phyloP scores from a whole-genome alignment of 2,113 vertebrate genomes.

The Ceyx margarethae region DNA sequence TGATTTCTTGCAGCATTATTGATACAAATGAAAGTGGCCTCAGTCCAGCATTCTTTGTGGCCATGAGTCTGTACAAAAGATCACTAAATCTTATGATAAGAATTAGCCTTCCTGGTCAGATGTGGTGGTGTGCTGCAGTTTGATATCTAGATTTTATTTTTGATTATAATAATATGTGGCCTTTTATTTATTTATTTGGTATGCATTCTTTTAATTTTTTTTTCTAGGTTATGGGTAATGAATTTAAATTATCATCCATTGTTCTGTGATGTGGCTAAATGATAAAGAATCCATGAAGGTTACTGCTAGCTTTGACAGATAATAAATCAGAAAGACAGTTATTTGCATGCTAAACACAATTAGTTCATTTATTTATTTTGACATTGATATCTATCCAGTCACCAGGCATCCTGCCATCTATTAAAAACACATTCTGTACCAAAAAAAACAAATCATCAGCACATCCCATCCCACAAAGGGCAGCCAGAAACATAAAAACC shows the following conservation, averaged over 20 bases:
- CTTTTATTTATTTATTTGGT: neutral
- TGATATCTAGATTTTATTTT: neutral
- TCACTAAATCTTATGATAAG: neutral
- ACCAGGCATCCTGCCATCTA: constrained; percentile 34
- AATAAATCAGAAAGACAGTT: neutral
- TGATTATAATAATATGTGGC: neutral
- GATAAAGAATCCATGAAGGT: neutral
- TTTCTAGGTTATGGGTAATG: neutral
- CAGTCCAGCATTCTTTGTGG: neutral
- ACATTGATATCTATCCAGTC: neutral
- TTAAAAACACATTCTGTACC: constrained; percentile 44
- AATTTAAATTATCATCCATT: neutral
- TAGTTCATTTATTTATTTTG: constrained; percentile 46
- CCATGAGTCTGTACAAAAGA: neutral
- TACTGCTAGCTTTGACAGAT: neutral
- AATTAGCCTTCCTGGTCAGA: neutral
- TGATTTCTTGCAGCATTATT: neutral
- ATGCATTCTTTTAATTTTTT: neutral
- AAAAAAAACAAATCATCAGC: constrained; percentile 51
- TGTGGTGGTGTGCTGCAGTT: neutral
- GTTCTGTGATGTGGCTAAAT: neutral
- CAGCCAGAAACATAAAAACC: neutral
- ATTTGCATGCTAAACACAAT: constrained; percentile 34
- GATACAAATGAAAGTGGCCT: neutral
- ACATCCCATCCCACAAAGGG: constrained; percentile 21